A percentile compares a stretch with the other conserved stretches of the same genome.
phyloP scores from a whole-genome alignment of 2,113 vertebrate genomes.

The Myrmophylax atrothorax region DNA sequence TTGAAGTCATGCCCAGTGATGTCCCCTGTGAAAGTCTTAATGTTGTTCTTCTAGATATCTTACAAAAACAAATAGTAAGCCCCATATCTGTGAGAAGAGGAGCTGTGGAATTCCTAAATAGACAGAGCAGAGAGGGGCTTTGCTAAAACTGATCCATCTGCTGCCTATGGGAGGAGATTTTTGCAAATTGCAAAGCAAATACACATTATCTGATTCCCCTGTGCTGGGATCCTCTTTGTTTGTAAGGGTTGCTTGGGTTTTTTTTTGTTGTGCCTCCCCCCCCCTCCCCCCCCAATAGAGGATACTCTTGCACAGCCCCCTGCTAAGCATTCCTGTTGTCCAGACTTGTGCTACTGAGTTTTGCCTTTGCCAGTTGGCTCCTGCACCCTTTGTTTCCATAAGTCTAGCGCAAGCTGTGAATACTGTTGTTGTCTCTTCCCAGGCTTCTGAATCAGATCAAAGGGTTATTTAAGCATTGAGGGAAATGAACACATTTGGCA shows the following conservation, averaged over 20 bases:
- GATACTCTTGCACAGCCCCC: neutral
- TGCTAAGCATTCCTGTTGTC: neutral
- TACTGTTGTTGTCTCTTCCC: neutral
- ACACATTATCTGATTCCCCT: fast-evolving
- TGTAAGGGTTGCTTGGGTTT: neutral
- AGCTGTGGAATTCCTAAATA: neutral
- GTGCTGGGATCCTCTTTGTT: neutral
- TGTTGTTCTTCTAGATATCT: neutral
- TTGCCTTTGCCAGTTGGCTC: neutral
- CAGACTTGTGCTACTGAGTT: neutral
- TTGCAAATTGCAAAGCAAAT: neutral
- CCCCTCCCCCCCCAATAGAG: neutral
- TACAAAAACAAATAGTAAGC: neutral
- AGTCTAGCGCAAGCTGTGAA: neutral
- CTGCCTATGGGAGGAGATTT: neutral
- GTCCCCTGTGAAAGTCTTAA: neutral
- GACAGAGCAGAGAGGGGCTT: neutral
- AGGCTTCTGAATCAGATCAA: neutral
- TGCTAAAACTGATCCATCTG: neutral
- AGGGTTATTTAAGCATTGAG: neutral
- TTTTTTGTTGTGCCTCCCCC: too few relatives aligned
- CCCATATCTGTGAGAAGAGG: neutral
- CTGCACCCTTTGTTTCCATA: neutral
- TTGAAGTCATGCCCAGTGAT: neutral
- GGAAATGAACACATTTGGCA: neutral